Evolutionary conservation across 2,797 vertebrate species (phyloP).

Genomic region (Lycodopsis pacificus): DNA sequence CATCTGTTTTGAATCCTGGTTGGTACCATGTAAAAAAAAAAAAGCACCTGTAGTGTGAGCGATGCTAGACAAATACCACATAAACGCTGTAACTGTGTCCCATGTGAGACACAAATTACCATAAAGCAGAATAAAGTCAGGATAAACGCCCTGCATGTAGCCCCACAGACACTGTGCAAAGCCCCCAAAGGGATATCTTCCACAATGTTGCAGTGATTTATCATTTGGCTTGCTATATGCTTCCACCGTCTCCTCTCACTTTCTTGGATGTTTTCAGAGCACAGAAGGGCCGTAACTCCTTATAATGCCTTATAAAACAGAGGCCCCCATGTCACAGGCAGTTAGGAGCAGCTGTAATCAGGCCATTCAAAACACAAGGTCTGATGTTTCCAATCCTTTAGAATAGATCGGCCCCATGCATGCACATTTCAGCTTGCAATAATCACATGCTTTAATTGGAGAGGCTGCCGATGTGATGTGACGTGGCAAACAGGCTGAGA

Average conservation of each 20-base stretch:
- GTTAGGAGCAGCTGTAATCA: constrained; percentile 1
- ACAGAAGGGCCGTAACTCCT: neutral
- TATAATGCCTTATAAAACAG: constrained; percentile 10
- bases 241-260: neutral
- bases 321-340: neutral
- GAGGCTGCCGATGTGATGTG: constrained; percentile 39
- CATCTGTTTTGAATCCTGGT: constrained; percentile 26
- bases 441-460: constrained; percentile 44
- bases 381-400: too few relatives aligned
- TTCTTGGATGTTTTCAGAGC: constrained; percentile 3
- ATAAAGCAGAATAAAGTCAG: constrained; percentile 20
- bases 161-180: neutral
- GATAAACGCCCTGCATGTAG: neutral
- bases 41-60: neutral
- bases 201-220: constrained; percentile 19
- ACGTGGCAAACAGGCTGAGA: constrained; percentile 31
- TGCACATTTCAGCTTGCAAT: constrained; percentile 23
- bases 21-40: constrained; percentile 3
- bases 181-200: neutral
- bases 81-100: neutral
- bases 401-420: too few relatives aligned
- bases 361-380: neutral
- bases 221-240: neutral
- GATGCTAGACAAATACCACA: neutral
- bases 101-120: neutral